These are phyloP conservation scores for Petrocephalus microphthalmus DNA, from an alignment of 2,113 vertebrate species.

Conservation along the genomic window DNA sequence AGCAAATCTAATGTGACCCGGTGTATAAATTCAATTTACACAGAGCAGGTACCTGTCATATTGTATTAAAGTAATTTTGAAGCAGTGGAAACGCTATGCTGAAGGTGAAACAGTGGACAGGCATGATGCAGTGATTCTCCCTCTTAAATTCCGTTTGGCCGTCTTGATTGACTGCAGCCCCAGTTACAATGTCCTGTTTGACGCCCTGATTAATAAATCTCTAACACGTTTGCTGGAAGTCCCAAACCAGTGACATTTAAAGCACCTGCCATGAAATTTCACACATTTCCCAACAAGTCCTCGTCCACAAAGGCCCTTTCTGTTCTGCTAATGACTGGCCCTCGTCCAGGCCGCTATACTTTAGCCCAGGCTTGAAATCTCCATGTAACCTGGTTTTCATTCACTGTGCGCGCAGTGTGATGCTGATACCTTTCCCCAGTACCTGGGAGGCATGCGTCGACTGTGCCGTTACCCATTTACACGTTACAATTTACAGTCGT, in stretches of 20 bases:
- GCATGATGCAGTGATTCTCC: not conserved
- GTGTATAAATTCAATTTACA: conserved; percentile 26
- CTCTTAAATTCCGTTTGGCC: not conserved
- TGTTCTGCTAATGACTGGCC: conserved; percentile 9
- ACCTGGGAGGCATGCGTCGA: not conserved
- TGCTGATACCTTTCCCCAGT: not conserved
- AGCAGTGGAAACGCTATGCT: conserved; percentile 6
- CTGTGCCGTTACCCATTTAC: not conserved
- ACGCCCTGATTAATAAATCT: not conserved
- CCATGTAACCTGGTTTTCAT: not conserved
- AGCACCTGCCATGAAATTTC: conserved; percentile 3
- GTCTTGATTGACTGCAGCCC: not conserved
- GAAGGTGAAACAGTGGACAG: not conserved
- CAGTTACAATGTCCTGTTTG: not conserved
- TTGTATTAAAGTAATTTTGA: conserved; percentile 25
- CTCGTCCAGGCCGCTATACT: not conserved
- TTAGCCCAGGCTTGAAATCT: not conserved
- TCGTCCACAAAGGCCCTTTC: not conserved
- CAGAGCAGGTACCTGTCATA: conserved; percentile 20
- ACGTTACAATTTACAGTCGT: not conserved
- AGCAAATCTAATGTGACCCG: conserved; percentile 18
- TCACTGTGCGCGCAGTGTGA: not conserved
- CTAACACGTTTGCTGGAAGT: not conserved
- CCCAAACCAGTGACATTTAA: conserved; percentile 13
- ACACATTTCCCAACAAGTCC: not conserved